Evolutionary conservation across 2,888 invertebrate genomes (phyloP), one percentile per base, ranked within the genome.

Genomic region (Idaea straminata): DNA sequence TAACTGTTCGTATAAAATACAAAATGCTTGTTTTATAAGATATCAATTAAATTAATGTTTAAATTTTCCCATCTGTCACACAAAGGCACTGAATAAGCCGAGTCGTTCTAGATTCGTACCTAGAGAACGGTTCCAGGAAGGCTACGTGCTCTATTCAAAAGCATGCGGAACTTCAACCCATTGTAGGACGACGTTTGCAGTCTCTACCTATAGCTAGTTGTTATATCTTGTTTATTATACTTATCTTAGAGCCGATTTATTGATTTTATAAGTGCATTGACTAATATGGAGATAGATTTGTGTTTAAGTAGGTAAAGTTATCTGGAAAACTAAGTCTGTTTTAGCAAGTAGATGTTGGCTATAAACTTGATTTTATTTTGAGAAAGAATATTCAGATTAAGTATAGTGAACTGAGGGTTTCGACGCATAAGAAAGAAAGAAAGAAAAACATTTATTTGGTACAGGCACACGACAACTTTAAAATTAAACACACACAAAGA

Each of bases 161-260:
- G 59, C 63, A 66, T 62, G 63, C 64, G 66, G 66, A 66, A 66
- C 62, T 61, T 10, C 47, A 47, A 47, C 47, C 47, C 47, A 47
- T 47, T 47, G 47, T 35, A 36, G 35, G 61, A n/a, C 15, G n/a
- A 6, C n/a, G 35, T 35, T 61, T n/a, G 15, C 35, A 15, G 47
- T 10, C 47, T 47, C 47, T 25, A 25, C 25, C 25, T 47, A 47
- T 47, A 47, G 47, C 47, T 47, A 7, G 47, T 6, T 7, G 7
- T 47, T 47, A 47, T 47, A 47, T 10, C 47, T 47, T 47, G 47
- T 47, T 47, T 47, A 47, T 47, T 61, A 35, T 7, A n/a, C n/a
- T n/a, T n/a, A 61, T 15, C 35, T 5, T 36, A 15, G 4, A 6
- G 36, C 35, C 36, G 35, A 15, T 47, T 47, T 47, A 47, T 47